A percentile compares a stretch with the other conserved stretches of the same genome.
phyloP scores from a whole-genome alignment of 2,888 invertebrate species.

The Colostygia pectinataria region DNA sequence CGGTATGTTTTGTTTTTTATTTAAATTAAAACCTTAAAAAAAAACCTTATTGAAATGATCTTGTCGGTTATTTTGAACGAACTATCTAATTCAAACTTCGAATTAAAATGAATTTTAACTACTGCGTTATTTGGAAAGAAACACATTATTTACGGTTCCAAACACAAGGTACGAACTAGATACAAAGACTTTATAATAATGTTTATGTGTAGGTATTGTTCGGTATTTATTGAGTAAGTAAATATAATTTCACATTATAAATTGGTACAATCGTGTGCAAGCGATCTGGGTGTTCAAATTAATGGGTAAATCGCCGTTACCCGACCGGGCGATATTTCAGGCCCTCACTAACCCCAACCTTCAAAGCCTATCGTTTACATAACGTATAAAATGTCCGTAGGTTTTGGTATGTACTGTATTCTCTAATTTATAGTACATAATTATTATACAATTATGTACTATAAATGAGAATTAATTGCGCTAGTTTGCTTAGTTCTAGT shows the following conservation, averaged over 20 bases:
- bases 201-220: too few species aligned
- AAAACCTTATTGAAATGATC: too few species aligned
- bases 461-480: too few species aligned
- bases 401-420: constrained; percentile 3
- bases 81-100: too few species aligned
- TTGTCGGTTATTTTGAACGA: too few species aligned
- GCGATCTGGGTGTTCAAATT: constrained; percentile 44
- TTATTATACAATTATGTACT: background rate
- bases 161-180: too few species aligned
- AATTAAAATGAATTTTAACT: too few species aligned
- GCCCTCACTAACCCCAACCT: constrained; percentile 50
- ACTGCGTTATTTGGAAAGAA: too few species aligned
- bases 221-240: background rate
- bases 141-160: too few species aligned
- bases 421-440: constrained; percentile 9
- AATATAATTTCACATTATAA: constrained; percentile 21
- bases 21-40: background rate
- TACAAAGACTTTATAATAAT: too few species aligned
- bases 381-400: constrained; percentile 23
- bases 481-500: too few species aligned
- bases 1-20: constrained; percentile 4
- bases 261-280: constrained; percentile 29
- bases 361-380: constrained; percentile 40
- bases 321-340: constrained; percentile 42
- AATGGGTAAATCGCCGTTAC: constrained; percentile 48